Evolutionary conservation across 2,888 invertebrate genomes (phyloP), one percentile per base, ranked within the genome.

Genomic region (Apomyelois bistriatella): DNA sequence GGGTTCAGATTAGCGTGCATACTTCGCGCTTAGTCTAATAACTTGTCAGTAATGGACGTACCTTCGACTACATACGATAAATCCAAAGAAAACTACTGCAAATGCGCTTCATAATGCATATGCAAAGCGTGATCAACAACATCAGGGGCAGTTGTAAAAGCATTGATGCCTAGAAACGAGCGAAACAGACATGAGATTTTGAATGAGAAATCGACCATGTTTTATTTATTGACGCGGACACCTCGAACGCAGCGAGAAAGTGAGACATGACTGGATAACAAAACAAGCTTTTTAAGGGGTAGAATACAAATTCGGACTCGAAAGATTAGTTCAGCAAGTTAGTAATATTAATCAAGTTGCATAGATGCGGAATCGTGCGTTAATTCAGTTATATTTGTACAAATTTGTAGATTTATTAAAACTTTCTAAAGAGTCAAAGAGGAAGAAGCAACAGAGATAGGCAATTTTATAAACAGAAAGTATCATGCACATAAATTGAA

Each of bases 51-150:
- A 85, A 88, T 85, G 87, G 87, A 89, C 90, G 87, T 91, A 91
- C 91, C 90, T 91, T 90, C 79, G 81, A 86, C 91, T 91, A 91
- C 88, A 90, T 85, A 81, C 90, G 91, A 85, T 90, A 90, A 79
- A 91, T 91, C 91, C 91, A 91, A 86, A 90, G 90, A 89, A 91
- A 89, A 90, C 90, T 91, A 91, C 90, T 90, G 91, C 91, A 91
- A 79, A 91, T 91, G 88, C 90, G 90, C 91, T 91, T 91, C 90
- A 91, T 90, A 79, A 91, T 90, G 91, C 90, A 91, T 82, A 91
- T 91, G 91, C 91, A 91, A 91, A 91, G 91, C 88, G 90, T 91
- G 90, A 91, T 84, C 89, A 91, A 90, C 90, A 90, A 90, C 90
- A 90, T 90, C 91, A 90, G 87, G 83, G 90, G 90, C 82, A 90